A percentile compares a stretch with the other conserved stretches of the same genome.
phyloP scores from a whole-genome alignment of 1,140 invertebrate genomes.

The Meloidogyne exigua region DNA sequence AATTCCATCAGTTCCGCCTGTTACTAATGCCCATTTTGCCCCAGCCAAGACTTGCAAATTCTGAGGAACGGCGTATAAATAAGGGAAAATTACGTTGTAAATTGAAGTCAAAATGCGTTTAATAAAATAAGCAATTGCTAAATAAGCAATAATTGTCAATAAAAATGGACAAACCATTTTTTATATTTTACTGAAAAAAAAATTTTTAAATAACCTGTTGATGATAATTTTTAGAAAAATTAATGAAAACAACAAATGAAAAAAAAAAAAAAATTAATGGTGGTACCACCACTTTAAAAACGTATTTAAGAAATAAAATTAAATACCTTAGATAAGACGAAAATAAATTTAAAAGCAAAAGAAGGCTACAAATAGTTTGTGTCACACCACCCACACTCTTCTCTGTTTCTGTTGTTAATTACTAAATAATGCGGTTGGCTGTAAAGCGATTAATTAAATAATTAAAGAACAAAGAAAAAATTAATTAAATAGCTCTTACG shows the following conservation, averaged over 20 bases:
- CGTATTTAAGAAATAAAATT: too few species aligned
- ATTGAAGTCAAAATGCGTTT: conserved; percentile 35
- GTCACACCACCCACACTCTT: background rate
- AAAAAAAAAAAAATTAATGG: background rate
- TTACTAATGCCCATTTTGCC: conserved; percentile 59
- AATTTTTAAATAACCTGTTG: too few species aligned
- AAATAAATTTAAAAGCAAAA: background rate
- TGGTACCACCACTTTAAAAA: background rate
- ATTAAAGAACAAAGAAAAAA: too few species aligned
- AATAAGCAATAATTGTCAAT: conserved; percentile 29
- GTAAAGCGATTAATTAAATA: too few species aligned
- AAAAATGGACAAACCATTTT: conserved; percentile 11
- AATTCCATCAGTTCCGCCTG: conserved; percentile 62
- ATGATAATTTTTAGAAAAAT: background rate
- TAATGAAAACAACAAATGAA: background rate
- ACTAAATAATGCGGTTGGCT: too few species aligned
- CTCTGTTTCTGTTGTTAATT: too few species aligned
- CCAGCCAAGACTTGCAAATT: conserved; percentile 53
- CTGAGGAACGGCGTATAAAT: conserved; percentile 46
- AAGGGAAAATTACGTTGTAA: conserved; percentile 50
- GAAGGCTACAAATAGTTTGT: background rate
- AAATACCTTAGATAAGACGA: too few species aligned
- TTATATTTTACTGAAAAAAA: background rate
- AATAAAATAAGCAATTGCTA: conserved; percentile 25
- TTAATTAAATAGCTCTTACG: too few species aligned